Conservation (phyloP, 2,888 invertebrate species). For the Drosophila kambysellisi region DNA sequence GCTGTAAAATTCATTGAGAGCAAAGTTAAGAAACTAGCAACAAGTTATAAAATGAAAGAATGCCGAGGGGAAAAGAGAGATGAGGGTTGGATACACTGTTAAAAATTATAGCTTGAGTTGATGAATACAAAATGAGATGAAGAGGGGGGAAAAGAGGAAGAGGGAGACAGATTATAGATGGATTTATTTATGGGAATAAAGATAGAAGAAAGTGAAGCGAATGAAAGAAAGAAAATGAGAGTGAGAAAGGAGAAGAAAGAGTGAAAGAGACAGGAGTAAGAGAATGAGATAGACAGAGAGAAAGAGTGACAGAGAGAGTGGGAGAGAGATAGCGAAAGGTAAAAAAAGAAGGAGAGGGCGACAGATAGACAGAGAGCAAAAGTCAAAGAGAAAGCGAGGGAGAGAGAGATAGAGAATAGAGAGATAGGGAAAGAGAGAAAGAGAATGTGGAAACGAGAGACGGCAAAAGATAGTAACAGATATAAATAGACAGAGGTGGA, state of each 20-base stretch:
- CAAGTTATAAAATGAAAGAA: conserved; percentile 55
- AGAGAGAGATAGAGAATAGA: not conserved
- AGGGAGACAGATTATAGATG: not conserved
- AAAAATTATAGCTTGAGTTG: not conserved
- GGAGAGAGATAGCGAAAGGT: not conserved
- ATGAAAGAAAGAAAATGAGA: too few species aligned
- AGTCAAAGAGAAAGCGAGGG: not conserved
- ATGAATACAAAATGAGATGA: not conserved
- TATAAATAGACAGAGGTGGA: not conserved
- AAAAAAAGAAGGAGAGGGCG: not conserved
- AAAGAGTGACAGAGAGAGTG: not conserved
- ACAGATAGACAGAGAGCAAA: not conserved
- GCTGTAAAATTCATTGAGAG: conserved; percentile 80
- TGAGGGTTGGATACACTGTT: not conserved
- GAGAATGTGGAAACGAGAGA: not conserved
- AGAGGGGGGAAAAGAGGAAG: not conserved
- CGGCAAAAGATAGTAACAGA: not conserved
- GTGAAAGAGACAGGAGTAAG: not conserved
- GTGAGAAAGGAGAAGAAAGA: too few species aligned
- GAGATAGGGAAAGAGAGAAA: not conserved
- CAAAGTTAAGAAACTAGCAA: conserved; percentile 72
- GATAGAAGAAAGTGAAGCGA: too few species aligned
- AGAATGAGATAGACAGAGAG: not conserved
- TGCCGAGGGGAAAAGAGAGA: not conserved
- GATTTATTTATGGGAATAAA: not conserved